Conservation (phyloP, 2,888 invertebrate genomes). For the Agrenia bidenticulata region DNA sequence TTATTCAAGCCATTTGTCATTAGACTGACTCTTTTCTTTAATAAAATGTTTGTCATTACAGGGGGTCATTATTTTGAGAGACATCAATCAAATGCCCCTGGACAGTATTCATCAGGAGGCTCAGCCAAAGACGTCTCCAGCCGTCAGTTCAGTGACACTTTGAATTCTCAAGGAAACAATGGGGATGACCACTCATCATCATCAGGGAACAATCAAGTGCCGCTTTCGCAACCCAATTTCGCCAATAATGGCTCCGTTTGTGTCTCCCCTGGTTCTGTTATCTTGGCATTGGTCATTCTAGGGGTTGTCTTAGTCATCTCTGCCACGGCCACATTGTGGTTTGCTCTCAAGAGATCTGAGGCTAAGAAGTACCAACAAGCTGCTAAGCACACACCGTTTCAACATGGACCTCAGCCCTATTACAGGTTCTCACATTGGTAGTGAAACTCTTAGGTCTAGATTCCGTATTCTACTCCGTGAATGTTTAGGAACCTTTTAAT, state of each 20-base stretch:
- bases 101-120: slow-evolving; percentile 25
- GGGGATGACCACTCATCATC: neutral
- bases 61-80: slow-evolving; percentile 51
- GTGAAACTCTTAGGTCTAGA: too few relatives aligned
- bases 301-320: slow-evolving; percentile 52
- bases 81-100: slow-evolving; percentile 42
- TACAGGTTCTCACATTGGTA: slow-evolving; percentile 53
- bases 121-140: slow-evolving; percentile 21
- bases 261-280: slow-evolving; percentile 52
- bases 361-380: slow-evolving; percentile 47
- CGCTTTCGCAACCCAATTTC: slow-evolving; percentile 19
- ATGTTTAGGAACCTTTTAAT: too few relatives aligned
- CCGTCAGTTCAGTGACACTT: slow-evolving; percentile 43
- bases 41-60: slow-evolving; percentile 10
- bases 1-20: too few relatives aligned
- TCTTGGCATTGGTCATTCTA: slow-evolving; percentile 46
- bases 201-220: slow-evolving; percentile 25
- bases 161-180: slow-evolving; percentile 1
- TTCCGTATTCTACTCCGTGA: too few relatives aligned
- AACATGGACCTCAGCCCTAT: slow-evolving; percentile 48
- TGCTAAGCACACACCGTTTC: slow-evolving; percentile 42
- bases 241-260: slow-evolving; percentile 32
- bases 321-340: slow-evolving; percentile 51
- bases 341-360: slow-evolving; percentile 51
- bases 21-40: too few relatives aligned